Conservation (phyloP, 2,797 vertebrate species). For the Parambassis ranga region DNA sequence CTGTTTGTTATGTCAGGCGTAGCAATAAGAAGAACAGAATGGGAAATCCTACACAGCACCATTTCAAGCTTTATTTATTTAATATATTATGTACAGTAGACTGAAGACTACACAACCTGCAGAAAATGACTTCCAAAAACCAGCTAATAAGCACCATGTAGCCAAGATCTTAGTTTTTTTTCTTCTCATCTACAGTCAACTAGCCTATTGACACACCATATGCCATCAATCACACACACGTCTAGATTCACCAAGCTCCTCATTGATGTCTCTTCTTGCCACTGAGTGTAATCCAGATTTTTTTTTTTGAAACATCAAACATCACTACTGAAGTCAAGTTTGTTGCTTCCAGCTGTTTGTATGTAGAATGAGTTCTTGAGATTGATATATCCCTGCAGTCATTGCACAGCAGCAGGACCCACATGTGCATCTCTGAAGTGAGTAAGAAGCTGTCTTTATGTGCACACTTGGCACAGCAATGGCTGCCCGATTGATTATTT, state of each 20-base stretch:
- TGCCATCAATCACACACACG: neutral
- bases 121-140: no score
- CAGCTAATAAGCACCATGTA: neutral
- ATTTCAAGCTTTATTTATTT: no score
- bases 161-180: neutral
- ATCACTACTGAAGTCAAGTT: neutral
- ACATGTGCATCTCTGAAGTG: neutral
- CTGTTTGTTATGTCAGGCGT: no score
- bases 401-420: neutral
- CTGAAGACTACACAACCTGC: no score
- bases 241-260: neutral
- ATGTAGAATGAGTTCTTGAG: neutral
- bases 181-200: neutral
- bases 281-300: neutral
- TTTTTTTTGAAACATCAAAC: constrained; percentile 1
- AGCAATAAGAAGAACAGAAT: no score
- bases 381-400: constrained; percentile 8
- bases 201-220: neutral
- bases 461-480: neutral
- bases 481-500: neutral
- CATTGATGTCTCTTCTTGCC: neutral
- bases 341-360: constrained; percentile 4
- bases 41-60: no score
- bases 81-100: no score
- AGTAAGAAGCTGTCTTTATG: neutral